Percentiles rank a stretch among this genome's conserved stretches.
phyloP scores from a whole-genome alignment of 2,888 invertebrate genomes.

The Drosophila fulvimacula region DNA sequence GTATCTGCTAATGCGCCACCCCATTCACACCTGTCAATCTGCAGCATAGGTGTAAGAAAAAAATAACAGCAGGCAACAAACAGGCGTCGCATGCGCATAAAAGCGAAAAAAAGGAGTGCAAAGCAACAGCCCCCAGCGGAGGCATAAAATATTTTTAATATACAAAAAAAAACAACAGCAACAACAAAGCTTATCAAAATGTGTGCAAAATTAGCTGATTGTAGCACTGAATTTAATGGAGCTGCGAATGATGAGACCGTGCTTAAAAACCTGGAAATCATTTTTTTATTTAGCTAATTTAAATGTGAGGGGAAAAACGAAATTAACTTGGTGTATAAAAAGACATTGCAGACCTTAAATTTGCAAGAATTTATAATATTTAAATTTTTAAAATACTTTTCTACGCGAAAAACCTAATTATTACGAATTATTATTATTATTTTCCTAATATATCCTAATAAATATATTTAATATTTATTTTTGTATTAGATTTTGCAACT shows the following conservation, averaged over 20 bases:
- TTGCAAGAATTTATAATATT: too few species aligned
- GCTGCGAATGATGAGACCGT: slow-evolving; percentile 36
- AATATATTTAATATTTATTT: too few species aligned
- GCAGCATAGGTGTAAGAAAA: slow-evolving; percentile 54
- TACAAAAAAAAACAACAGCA: slow-evolving; percentile 37
- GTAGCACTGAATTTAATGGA: slow-evolving; percentile 48
- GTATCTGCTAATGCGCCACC: slow-evolving; percentile 53
- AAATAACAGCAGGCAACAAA: too few species aligned
- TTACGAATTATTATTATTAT: too few species aligned
- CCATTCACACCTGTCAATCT: slow-evolving; percentile 70
- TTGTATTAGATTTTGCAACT: too few species aligned
- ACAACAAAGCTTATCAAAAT: slow-evolving; percentile 71
- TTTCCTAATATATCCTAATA: too few species aligned
- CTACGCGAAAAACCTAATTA: too few species aligned
- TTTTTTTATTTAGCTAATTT: slow-evolving; percentile 40
- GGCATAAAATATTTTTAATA: slow-evolving; percentile 59
- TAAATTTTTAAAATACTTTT: too few species aligned
- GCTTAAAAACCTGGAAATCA: slow-evolving; percentile 66
- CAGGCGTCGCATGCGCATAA: slow-evolving; percentile 67
- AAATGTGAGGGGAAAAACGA: not conserved
- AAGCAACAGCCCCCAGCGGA: slow-evolving; percentile 38
- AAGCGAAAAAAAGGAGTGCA: slow-evolving; percentile 23
- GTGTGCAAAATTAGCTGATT: slow-evolving; percentile 76
- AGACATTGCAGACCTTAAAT: too few species aligned
- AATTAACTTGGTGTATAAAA: not conserved